Evolutionary conservation across 92 coral and sea anemone species (phyloP), one percentile per base, ranked within the genome.

Genomic region (Phenganax stokvisi): DNA sequence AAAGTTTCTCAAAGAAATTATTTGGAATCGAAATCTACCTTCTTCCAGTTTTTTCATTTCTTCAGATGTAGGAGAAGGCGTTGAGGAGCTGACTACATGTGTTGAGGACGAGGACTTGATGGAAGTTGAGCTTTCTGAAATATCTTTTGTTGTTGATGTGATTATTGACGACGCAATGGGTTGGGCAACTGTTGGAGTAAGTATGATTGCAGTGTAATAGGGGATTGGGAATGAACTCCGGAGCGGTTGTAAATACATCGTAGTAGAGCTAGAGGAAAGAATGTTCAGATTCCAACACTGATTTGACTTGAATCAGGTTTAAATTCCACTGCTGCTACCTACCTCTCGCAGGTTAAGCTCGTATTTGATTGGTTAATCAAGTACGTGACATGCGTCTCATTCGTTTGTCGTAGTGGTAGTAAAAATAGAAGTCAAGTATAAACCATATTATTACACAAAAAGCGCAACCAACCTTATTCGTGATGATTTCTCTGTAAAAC

Each of bases 401-500:
- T 20, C 25, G 25, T 20, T 20, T 20, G 25, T 20, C 25, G 25
- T 20, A 20, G 25, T 20, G 25, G 25, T 20, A 20, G 25, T 20
- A 20, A 20, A 20, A 2, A 37, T 37, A 37, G 5, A 37, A 37
- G 47, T 37, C 47, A 37, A 5, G 0, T 37, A 37, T 37, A 1
- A 37, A 37, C 5, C 47, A 37, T 37, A 37, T 5, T 5, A 37
- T 37, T 1, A 37, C 5, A 37, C 47, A 37, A 37, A 5, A 37
- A 37, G 47, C 47, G 47, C 30, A 20, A 64, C 70, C 70, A 64
- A 64, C 70, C 70, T 64, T 64, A 64, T 28, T 64, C 7, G 70
- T 13, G 10, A 8, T 64, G 9, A 64, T 20, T 12, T 20, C 70
- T 3, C 10, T 12, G 37, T 7, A 64, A 11, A 64, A 64, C 6